Percentiles rank a stretch among this genome's conserved stretches.
phyloP scores from a whole-genome alignment of 2,888 invertebrate species.

The Pomacea canaliculata region DNA sequence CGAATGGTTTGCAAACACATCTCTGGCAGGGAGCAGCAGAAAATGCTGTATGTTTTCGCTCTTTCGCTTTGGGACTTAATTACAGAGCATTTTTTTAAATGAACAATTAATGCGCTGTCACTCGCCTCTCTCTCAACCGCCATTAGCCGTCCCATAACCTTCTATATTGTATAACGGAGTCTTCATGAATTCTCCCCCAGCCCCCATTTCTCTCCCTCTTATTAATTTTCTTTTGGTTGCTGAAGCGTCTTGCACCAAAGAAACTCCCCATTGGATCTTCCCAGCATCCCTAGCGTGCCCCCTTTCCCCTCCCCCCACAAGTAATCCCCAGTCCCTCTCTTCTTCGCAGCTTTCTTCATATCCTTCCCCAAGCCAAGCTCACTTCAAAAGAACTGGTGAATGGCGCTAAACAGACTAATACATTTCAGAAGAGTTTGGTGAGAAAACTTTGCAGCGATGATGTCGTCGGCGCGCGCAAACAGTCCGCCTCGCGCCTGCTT shows the following conservation, averaged over 20 bases:
- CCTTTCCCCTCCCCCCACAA: no score
- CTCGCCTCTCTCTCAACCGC: background rate
- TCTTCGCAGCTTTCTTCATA: background rate
- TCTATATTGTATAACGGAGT: no score
- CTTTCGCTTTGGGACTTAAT: no score
- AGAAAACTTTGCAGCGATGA: constrained; percentile 20
- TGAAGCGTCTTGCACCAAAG: no score
- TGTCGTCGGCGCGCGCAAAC: constrained; percentile 15
- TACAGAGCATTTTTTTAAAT: background rate
- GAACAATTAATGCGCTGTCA: constrained; percentile 4
- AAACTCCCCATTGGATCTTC: no score
- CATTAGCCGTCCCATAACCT: background rate
- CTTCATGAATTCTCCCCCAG: no score
- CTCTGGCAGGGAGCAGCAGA: background rate
- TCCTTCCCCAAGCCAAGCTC: background rate
- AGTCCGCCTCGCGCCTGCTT: constrained; percentile 15
- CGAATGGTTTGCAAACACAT: background rate
- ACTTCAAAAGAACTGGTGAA: constrained; percentile 24
- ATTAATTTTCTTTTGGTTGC: no score
- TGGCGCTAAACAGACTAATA: constrained; percentile 27
- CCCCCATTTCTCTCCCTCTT: no score
- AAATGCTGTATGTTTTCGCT: background rate
- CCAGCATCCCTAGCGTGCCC: no score
- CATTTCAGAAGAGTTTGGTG: constrained; percentile 20
- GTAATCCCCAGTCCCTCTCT: no score